These are phyloP conservation scores for Neotoxoptera formosana DNA, from an alignment of 1,140 invertebrate genomes.

Conservation along the genomic window DNA sequence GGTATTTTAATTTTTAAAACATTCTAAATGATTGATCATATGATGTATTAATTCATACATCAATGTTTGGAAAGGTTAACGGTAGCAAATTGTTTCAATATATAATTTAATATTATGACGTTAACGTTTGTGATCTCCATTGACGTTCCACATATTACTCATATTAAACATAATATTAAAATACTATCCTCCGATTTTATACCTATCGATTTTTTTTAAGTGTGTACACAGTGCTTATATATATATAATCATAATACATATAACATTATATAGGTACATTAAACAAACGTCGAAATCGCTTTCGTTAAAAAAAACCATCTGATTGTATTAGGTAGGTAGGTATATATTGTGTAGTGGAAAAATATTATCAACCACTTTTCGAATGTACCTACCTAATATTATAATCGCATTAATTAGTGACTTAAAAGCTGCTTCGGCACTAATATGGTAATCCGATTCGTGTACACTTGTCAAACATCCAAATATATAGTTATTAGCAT, in stretches of 20 bases:
- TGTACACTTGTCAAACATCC: not conserved
- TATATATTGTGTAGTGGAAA: not conserved
- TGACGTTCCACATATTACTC: not conserved
- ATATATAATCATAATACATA: not conserved
- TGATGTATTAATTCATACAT: not conserved
- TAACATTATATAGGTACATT: not conserved
- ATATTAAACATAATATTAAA: too few species aligned
- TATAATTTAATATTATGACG: not conserved
- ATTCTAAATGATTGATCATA: not conserved
- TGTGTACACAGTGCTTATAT: not conserved
- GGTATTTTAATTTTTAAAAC: not conserved
- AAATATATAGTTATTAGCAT: conserved; percentile 17
- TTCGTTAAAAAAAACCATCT: not conserved
- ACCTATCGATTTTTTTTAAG: not conserved
- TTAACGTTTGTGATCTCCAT: not conserved
- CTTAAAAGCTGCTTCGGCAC: not conserved
- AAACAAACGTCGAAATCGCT: not conserved
- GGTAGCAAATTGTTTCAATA: not conserved
- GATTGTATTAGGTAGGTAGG: not conserved
- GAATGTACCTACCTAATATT: not conserved
- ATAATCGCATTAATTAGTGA: not conserved
- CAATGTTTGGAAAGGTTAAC: not conserved
- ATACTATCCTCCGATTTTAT: not conserved
- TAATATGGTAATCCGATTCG: not conserved
- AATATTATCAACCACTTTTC: not conserved